Base-by-base conservation (phyloP, 1,140 invertebrate species). In the Micrasema longulum region DNA sequence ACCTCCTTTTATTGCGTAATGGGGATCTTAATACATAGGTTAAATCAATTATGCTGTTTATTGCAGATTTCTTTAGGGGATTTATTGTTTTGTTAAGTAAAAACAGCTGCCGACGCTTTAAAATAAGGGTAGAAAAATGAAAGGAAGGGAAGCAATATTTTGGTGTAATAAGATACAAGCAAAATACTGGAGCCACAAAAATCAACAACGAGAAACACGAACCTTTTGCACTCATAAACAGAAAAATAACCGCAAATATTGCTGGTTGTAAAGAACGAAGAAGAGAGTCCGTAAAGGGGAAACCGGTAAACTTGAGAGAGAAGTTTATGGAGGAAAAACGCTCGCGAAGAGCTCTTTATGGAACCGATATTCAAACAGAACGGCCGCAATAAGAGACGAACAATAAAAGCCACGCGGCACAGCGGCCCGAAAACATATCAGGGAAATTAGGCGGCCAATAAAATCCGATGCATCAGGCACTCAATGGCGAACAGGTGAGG, bases 361-460 rank as follows among this genome's bases (percentile, higher is more conserved):
- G 35, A 9, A 1, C 55, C 36, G 55, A 60, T 60, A 16, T 60
- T 14, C 55, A 38, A 38, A 38, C 55, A 38, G 36, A 53, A 53
- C 35, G 55, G 55, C 43, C 14, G 48, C 18, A 52, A 52, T 53
- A 53, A 53, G 50, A n/a, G 50, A 16, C 23, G 20, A 14, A 16
- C 31, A 3, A 41, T 60, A 60, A 60, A 60, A 14, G 11, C n/a
- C 55, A 60, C 55, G 55, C 36, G 55, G 55, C 55, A 22, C 55
- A 18, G 35, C 55, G 55, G 35, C 31, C 55, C 55, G 55, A 18
- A 22, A 41, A 41, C 35, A 41, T 50, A 22, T 38, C 55, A 10
- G 35, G 55, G 55, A 38, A 60, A 60, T 60, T 60, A 60, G 55
- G 55, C 36, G 36, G 35, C 35, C 55, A 41, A 60, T 60, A 60